Percentiles rank a stretch among this genome's conserved stretches.
Conservation (phyloP, 2,888 invertebrate species). For the Lepeophtheirus nordmannii region DNA sequence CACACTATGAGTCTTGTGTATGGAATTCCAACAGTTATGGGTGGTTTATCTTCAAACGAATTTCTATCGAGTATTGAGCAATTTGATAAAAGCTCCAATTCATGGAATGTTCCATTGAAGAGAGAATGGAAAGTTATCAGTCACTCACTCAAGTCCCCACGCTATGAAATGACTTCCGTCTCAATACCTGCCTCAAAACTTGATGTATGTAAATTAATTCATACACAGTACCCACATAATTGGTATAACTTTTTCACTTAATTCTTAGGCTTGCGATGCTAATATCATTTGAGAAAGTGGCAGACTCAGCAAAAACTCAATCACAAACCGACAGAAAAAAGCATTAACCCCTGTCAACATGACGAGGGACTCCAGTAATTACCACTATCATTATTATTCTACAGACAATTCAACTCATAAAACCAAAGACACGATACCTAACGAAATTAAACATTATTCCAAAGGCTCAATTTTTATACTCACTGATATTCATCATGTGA, state of each 20-base stretch:
- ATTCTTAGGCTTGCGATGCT: not conserved
- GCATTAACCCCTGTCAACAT: not conserved
- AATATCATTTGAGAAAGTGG: not conserved
- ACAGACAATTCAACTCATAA: not conserved
- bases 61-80: slow-evolving; percentile 24
- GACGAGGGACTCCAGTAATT: no score
- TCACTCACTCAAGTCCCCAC: slow-evolving; percentile 1
- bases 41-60: slow-evolving; percentile 14
- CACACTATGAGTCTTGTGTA: slow-evolving; percentile 23
- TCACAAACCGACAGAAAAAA: not conserved
- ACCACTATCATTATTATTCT: not conserved
- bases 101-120: slow-evolving; percentile 23
- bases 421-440: not conserved
- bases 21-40: slow-evolving; percentile 23
- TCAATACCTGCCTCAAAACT: slow-evolving; percentile 15
- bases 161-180: slow-evolving; percentile 19
- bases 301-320: not conserved
- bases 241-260: not conserved
- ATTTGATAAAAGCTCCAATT: slow-evolving; percentile 19
- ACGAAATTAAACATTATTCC: not conserved
- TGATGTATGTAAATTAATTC: slow-evolving; percentile 13
- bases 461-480: not conserved
- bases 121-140: slow-evolving; percentile 21
- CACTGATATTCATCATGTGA: not conserved
- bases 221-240: not conserved